Conservation (phyloP, 1,140 invertebrate genomes). For the Onthophagus taurus region DNA sequence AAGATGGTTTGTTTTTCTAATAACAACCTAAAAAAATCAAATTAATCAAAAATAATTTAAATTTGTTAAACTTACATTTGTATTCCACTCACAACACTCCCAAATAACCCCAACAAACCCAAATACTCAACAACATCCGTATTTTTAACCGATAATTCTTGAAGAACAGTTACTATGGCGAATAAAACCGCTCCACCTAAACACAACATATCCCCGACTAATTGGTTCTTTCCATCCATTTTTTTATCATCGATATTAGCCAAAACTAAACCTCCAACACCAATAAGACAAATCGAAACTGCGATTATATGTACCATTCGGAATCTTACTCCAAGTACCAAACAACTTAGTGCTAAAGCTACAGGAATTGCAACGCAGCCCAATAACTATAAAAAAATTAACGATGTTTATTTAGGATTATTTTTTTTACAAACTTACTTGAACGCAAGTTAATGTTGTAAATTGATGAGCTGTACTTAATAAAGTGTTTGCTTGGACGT, state of each 20-base stretch:
- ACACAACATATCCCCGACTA: conserved; percentile 77
- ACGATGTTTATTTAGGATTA: no score
- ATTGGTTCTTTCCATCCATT: conserved; percentile 58
- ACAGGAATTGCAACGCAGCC: conserved; percentile 81
- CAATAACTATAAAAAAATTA: no score
- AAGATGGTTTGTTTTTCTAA: conserved; percentile 42
- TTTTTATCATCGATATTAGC: conserved; percentile 67
- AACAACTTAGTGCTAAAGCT: conserved; percentile 63
- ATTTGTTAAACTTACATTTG: conserved; percentile 53
- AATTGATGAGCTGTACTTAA: conserved; percentile 64
- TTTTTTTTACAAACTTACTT: conserved; percentile 41
- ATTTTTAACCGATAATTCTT: conserved; percentile 75
- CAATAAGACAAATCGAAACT: conserved; percentile 70
- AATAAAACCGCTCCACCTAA: conserved; percentile 72
- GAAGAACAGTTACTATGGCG: conserved; percentile 70
- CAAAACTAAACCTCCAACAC: conserved; percentile 74
- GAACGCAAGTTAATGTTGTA: conserved; percentile 53
- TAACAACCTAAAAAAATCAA: conserved; percentile 33
- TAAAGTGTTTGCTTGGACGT: conserved; percentile 72
- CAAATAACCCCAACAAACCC: conserved; percentile 77
- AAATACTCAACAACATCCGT: conserved; percentile 74
- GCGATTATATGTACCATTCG: conserved; percentile 70
- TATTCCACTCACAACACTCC: conserved; percentile 64
- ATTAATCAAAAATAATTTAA: conserved; percentile 9
- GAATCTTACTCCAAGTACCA: conserved; percentile 59